Evolutionary conservation across 2,888 invertebrate genomes (phyloP).

Genomic region (Leptothorax acervorum): DNA sequence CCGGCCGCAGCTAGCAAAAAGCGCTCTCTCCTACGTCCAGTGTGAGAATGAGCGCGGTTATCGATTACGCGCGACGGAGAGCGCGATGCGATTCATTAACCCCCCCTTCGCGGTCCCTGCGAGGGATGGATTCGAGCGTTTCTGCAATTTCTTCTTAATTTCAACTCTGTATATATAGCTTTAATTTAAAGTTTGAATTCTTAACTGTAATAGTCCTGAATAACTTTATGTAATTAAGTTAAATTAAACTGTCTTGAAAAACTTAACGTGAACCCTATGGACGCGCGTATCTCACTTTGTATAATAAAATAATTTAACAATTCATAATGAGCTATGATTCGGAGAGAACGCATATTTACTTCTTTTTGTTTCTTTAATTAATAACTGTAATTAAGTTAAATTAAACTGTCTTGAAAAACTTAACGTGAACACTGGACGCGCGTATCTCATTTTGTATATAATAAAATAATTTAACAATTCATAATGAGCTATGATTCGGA

Average conservation of each 20-base stretch:
- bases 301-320: background rate
- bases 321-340: background rate
- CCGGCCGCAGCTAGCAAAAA: conserved; percentile 44
- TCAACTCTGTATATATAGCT: background rate
- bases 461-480: background rate
- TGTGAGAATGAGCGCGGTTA: conserved; percentile 50
- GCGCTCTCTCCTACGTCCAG: conserved; percentile 25
- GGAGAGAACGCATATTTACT: background rate
- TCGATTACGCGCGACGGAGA: conserved; percentile 51
- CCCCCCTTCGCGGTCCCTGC: conserved; percentile 15
- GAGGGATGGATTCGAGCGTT: conserved; percentile 15
- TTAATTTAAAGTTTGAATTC: background rate
- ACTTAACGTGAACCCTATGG: background rate
- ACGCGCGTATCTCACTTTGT: background rate
- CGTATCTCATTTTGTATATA: background rate
- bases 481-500: background rate
- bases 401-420: background rate
- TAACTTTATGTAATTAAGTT: background rate
- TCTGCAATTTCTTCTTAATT: background rate
- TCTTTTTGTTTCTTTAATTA: no score
- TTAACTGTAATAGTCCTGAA: background rate
- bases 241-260: background rate
- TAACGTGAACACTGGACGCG: background rate
- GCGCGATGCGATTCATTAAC: conserved; percentile 47
- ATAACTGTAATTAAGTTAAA: background rate